phyloP scores from a whole-genome alignment of 2,797 vertebrate species.

The Darevskia nairensis region DNA sequence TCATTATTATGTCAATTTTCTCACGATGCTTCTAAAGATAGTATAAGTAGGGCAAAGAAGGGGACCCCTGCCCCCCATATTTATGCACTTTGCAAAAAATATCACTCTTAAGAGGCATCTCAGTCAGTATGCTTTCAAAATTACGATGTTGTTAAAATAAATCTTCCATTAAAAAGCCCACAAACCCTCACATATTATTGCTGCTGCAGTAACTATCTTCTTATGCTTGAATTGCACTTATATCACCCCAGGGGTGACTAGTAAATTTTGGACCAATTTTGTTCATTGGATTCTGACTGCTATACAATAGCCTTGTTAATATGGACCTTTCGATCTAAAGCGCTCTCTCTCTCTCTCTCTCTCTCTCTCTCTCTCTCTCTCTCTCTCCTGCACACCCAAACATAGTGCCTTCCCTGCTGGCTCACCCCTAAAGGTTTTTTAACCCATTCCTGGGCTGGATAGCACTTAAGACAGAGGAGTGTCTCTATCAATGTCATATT shows the following conservation, averaged over 20 bases:
- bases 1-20: constrained; percentile 31
- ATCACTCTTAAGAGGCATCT: constrained; percentile 34
- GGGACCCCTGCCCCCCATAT: background rate
- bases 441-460: too few species aligned
- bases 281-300: constrained; percentile 32
- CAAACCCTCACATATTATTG: constrained; percentile 24
- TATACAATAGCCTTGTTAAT: constrained; percentile 64
- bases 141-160: constrained; percentile 11
- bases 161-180: constrained; percentile 12
- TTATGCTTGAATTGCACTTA: constrained; percentile 29
- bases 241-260: constrained; percentile 26
- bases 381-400: too few species aligned
- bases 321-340: constrained; percentile 52
- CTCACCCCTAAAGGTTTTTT: too few species aligned
- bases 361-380: background rate
- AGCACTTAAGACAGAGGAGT: too few species aligned
- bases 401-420: too few species aligned
- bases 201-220: constrained; percentile 22
- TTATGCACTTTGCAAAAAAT: constrained; percentile 22
- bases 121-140: constrained; percentile 24
- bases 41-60: constrained; percentile 22
- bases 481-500: too few species aligned
- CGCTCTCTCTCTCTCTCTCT: background rate
- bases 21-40: background rate
- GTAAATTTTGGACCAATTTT: constrained; percentile 44